These are phyloP conservation scores for Chelon auratus DNA, from an alignment of 2,797 vertebrate species.

Conservation along the genomic window DNA sequence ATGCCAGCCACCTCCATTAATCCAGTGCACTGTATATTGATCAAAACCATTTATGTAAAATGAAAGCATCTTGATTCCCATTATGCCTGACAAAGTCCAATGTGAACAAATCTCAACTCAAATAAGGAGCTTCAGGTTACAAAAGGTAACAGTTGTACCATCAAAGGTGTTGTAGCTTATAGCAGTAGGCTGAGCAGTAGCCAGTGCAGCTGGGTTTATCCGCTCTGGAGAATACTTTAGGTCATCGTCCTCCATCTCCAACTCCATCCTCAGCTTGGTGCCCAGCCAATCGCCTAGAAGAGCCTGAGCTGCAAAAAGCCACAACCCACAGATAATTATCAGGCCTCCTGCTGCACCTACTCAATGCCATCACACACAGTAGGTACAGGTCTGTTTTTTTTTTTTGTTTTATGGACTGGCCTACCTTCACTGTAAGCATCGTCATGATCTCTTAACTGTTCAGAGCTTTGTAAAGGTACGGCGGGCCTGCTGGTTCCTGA, in stretches of 20 bases:
- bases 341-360: constrained; percentile 7
- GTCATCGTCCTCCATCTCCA: constrained; percentile 77
- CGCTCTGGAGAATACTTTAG: constrained; percentile 41
- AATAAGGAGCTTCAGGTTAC: constrained; percentile 3
- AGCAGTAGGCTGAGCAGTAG: constrained; percentile 35
- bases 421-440: constrained; percentile 90
- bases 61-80: background rate
- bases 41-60: background rate
- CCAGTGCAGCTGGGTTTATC: constrained; percentile 45
- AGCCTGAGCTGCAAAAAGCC: constrained; percentile 85
- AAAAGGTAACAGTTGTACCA: constrained; percentile 78
- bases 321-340: constrained; percentile 13
- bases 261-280: constrained; percentile 86
- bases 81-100: background rate
- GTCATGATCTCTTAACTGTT: constrained; percentile 86
- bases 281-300: constrained; percentile 90
- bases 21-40: too few relatives aligned
- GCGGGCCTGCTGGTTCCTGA: constrained; percentile 48
- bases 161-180: constrained; percentile 86
- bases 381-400: background rate
- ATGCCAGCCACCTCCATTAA: too few relatives aligned
- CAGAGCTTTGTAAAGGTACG: constrained; percentile 77
- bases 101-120: background rate
- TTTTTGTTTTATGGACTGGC: constrained; percentile 14
- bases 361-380: constrained; percentile 24